Conservation (phyloP, 2,888 invertebrate species). For the Clepsis dumicolana region DNA sequence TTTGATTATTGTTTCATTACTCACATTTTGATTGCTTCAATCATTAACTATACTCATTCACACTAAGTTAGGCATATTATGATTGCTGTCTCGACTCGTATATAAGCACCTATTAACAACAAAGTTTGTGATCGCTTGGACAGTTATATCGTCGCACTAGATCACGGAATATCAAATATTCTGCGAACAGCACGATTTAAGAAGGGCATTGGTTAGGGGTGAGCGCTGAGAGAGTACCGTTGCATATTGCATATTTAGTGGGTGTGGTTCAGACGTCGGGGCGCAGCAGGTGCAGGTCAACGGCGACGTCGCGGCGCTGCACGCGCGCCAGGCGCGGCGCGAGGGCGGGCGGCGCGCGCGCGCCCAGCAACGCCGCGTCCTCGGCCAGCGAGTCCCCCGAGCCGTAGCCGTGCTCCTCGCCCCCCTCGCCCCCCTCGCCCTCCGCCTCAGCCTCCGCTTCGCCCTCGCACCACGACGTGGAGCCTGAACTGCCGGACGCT, state of each 20-base stretch:
- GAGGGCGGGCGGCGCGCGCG: slow-evolving; percentile 56
- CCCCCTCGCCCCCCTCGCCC: slow-evolving; percentile 73
- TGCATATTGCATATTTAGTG: slow-evolving; percentile 38
- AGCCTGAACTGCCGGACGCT: slow-evolving; percentile 79
- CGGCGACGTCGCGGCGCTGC: slow-evolving; percentile 77
- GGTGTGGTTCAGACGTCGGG: slow-evolving; percentile 70
- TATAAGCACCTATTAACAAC: slow-evolving; percentile 69
- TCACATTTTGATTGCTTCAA: slow-evolving; percentile 57
- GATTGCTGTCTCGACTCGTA: slow-evolving; percentile 65
- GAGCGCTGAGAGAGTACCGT: slow-evolving; percentile 39
- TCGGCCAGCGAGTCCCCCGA: slow-evolving; percentile 83
- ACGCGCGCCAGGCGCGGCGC: slow-evolving; percentile 65
- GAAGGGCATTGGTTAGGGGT: slow-evolving; percentile 7
- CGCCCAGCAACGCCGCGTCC: slow-evolving; percentile 74
- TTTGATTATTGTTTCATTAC: slow-evolving; percentile 62
- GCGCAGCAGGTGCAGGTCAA: slow-evolving; percentile 79
- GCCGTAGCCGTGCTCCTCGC: slow-evolving; percentile 82
- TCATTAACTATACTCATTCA: slow-evolving; percentile 55
- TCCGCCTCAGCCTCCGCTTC: slow-evolving; percentile 71
- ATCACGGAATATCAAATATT: slow-evolving; percentile 29
- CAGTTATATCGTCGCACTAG: slow-evolving; percentile 48
- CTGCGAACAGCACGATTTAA: slow-evolving; percentile 23
- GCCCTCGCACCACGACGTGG: slow-evolving; percentile 84
- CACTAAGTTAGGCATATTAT: slow-evolving; percentile 55
- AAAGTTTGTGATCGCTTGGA: slow-evolving; percentile 60